phyloP scores from a whole-genome alignment of 2,113 vertebrate genomes.

The Microcebus murinus region DNA sequence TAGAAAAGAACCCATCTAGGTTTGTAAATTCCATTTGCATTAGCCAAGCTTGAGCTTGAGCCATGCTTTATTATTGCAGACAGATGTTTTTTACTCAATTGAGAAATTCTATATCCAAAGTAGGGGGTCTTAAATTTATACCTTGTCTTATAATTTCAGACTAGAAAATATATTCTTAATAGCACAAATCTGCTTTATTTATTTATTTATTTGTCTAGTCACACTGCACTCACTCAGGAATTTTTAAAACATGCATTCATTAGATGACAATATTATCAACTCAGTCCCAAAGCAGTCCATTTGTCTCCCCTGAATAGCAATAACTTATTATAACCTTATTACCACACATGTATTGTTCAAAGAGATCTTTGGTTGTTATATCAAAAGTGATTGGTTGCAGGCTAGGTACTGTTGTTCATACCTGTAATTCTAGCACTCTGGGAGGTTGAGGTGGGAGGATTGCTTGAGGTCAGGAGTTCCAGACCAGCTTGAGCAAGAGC shows the following conservation, averaged over 20 bases:
- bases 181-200: background rate
- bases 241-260: background rate
- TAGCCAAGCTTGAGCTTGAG: background rate
- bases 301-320: background rate
- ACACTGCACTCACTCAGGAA: background rate
- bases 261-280: background rate
- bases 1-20: background rate
- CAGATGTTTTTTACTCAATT: background rate
- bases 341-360: background rate
- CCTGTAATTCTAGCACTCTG: no score
- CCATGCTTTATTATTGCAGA: background rate
- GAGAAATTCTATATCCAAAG: background rate
- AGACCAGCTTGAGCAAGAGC: no score
- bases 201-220: background rate
- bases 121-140: background rate
- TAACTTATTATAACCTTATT: background rate
- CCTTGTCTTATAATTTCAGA: background rate
- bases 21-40: background rate
- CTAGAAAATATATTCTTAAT: background rate
- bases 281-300: background rate
- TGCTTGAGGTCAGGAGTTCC: no score
- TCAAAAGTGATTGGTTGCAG: background rate
- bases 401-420: no score
- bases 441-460: no score
- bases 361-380: background rate